phyloP scores from a whole-genome alignment of 2,797 vertebrate species.

The Clamator glandarius region DNA sequence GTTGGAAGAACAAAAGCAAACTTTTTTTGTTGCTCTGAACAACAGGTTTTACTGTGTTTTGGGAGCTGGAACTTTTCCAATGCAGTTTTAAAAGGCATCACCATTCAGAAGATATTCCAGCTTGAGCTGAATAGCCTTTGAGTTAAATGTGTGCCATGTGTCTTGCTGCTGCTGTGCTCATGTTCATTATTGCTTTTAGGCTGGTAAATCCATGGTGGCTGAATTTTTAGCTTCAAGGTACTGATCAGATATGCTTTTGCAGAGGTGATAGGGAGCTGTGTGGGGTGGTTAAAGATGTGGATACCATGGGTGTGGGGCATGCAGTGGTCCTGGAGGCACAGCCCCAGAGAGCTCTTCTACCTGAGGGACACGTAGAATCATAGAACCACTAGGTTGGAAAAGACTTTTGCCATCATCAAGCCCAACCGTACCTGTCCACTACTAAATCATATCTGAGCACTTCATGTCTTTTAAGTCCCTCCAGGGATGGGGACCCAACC shows the following conservation, averaged over 20 bases:
- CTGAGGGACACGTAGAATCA: too few species aligned
- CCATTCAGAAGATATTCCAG: fast-evolving
- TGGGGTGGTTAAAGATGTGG: too few species aligned
- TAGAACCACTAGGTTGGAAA: too few species aligned
- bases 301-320: too few species aligned
- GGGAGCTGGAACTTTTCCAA: background rate
- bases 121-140: background rate
- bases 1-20: background rate
- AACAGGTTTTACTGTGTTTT: fast-evolving
- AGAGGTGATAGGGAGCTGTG: background rate
- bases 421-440: too few species aligned
- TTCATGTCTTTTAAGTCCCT: too few species aligned
- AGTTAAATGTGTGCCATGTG: fast-evolving
- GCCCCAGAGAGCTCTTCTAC: too few species aligned
- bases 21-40: background rate
- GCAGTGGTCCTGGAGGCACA: too few species aligned
- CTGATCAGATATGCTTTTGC: fast-evolving
- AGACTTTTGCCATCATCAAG: too few species aligned
- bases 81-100: fast-evolving
- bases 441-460: too few species aligned
- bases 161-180: background rate
- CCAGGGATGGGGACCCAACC: too few species aligned
- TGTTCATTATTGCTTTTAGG: background rate
- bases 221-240: fast-evolving
- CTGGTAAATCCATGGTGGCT: background rate